Conservation (phyloP, 2,113 vertebrate species). For the Paraplagusia blochii region DNA sequence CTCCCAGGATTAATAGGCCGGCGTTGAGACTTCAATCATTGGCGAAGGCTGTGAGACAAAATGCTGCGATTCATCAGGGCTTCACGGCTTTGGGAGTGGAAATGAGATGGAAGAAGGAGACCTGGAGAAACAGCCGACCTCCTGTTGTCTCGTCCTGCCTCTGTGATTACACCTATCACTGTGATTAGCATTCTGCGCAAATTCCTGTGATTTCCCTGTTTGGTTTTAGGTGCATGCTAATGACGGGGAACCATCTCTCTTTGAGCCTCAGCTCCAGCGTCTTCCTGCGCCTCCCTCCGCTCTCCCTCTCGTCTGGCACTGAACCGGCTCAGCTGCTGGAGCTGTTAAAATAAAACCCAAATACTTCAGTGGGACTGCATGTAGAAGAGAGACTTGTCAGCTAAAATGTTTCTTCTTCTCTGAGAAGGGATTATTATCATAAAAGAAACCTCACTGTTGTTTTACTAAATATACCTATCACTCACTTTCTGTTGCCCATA, state of each 20-base stretch:
- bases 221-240: slow-evolving; percentile 63
- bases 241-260: slow-evolving; percentile 35
- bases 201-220: slow-evolving; percentile 64
- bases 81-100: slow-evolving; percentile 33
- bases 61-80: slow-evolving; percentile 20
- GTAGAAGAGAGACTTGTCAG: too few species aligned
- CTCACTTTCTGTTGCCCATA: too few species aligned
- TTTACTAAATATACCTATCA: too few species aligned
- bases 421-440: too few species aligned
- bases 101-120: slow-evolving; percentile 48
- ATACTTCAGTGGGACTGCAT: too few species aligned
- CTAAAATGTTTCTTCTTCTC: too few species aligned
- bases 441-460: too few species aligned
- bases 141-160: slow-evolving; percentile 55
- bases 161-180: slow-evolving; percentile 72
- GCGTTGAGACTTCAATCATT: slow-evolving; percentile 13
- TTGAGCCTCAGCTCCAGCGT: slow-evolving; percentile 12
- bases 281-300: slow-evolving; percentile 1
- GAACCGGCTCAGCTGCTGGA: slow-evolving; percentile 44
- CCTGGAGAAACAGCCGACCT: slow-evolving; percentile 51
- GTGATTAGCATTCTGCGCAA: slow-evolving; percentile 60
- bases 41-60: slow-evolving; percentile 22
- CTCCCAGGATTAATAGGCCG: slow-evolving; percentile 39
- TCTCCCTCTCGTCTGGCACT: slow-evolving; percentile 23
- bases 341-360: slow-evolving; percentile 8